Conservation (phyloP, 2,888 invertebrate species). For the Drosophila kuntzei region DNA sequence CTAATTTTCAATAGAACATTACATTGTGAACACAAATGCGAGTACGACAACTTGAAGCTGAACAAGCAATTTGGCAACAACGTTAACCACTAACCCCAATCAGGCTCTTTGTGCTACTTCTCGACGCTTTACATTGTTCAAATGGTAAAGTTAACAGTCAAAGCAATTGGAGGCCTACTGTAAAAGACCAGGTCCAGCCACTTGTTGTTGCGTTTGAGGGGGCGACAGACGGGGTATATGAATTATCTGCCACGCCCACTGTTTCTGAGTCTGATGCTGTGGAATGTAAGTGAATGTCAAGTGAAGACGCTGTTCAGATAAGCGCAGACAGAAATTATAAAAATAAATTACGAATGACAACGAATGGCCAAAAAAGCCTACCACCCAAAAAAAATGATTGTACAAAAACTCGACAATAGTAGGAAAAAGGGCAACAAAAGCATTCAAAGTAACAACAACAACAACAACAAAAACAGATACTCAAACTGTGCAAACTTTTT, state of each 20-base stretch:
- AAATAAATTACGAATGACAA: conserved; percentile 39
- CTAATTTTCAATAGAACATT: conserved; percentile 2
- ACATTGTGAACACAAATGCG: conserved; percentile 12
- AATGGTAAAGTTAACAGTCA: conserved; percentile 21
- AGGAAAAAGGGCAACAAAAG: conserved; percentile 14
- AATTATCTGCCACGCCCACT: conserved; percentile 33
- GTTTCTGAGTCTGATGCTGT: not conserved
- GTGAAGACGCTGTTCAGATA: conserved; percentile 32
- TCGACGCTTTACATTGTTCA: conserved; percentile 12
- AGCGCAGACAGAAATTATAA: conserved; percentile 32
- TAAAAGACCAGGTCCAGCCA: conserved; percentile 50
- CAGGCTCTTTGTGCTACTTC: conserved; percentile 16
- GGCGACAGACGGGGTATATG: conserved; percentile 38
- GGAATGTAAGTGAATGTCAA: conserved; percentile 34
- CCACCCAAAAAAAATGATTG: conserved; percentile 22
- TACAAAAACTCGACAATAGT: conserved; percentile 35
- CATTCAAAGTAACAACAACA: conserved; percentile 3
- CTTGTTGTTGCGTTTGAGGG: conserved; percentile 55
- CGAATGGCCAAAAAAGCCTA: not conserved
- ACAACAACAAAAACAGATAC: conserved; percentile 25
- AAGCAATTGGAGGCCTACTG: conserved; percentile 19
- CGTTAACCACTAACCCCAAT: conserved; percentile 58
- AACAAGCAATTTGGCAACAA: conserved; percentile 30
- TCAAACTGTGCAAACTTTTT: conserved; percentile 74
- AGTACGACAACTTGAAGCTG: conserved; percentile 11